Evolutionary conservation across 1,140 invertebrate species (phyloP).

Genomic region (Drosophila suzukii): DNA sequence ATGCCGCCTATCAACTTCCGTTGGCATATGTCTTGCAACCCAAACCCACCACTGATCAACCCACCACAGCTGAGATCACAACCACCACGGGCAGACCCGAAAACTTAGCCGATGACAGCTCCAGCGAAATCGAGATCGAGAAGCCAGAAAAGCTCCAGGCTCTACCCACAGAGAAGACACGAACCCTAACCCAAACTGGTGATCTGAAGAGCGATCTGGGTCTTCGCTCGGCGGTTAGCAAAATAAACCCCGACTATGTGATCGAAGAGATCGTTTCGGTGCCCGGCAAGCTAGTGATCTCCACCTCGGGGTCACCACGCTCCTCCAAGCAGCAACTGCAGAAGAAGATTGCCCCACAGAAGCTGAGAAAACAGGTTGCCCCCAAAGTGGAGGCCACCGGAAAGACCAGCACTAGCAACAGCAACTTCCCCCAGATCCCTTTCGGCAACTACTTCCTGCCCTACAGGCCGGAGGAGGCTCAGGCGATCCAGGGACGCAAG

Average conservation of each 20-base stretch:
- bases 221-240: conserved; percentile 60
- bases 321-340: not conserved
- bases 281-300: conserved; percentile 68
- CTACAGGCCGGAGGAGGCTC: conserved; percentile 47
- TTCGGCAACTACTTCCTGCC: conserved; percentile 78
- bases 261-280: conserved; percentile 76
- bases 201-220: conserved; percentile 65
- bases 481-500: conserved; percentile 54
- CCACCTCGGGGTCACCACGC: conserved; percentile 17
- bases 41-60: conserved; percentile 9
- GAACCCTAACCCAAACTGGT: conserved; percentile 18
- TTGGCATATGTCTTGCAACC: conserved; percentile 61
- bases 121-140: conserved; percentile 14
- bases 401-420: conserved; percentile 63
- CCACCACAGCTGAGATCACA: conserved; percentile 24
- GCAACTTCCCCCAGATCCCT: conserved; percentile 73
- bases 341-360: conserved; percentile 19
- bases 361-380: conserved; percentile 34
- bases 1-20: conserved; percentile 47
- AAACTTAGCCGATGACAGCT: conserved; percentile 39
- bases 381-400: conserved; percentile 82
- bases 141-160: conserved; percentile 62
- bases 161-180: conserved; percentile 37
- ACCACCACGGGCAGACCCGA: conserved; percentile 29
- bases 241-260: conserved; percentile 74